Base-by-base conservation (phyloP, 2,113 vertebrate genomes). In the Gallinago undulata region DNA sequence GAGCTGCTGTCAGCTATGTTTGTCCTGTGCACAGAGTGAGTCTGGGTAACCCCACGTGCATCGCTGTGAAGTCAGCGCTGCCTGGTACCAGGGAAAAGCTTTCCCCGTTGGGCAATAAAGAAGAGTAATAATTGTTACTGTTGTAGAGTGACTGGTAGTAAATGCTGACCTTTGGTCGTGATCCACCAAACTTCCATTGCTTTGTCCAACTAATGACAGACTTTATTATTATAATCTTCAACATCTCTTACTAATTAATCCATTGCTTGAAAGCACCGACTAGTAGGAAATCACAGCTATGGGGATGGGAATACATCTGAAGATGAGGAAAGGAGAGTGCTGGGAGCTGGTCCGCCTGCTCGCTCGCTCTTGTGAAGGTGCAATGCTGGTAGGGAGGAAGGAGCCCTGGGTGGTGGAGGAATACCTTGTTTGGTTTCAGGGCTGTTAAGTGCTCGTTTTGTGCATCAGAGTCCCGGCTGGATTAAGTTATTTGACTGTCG, bases 101-200 rank as follows among this genome's bases (percentile, higher is more conserved):
- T 64, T 91, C 51, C 35, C 62, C 10, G 1, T 9, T 41, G 64
- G 63, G 63, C 72, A 77, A 22, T 91, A 63, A 84, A 70, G 57
- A 53, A 63, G 22, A 81, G 50, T 43, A 47, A 11, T 68, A 33
- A 31, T 27, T 74, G 67, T 73, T 80, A 51, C 68, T 74, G 69
- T 83, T 81, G 22, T 2, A 37, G 74, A 75, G 68, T 51, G 51
- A 74, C 50, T 53, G 51, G 69, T 57, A 6, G 2, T 87, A 93
- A 91, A 92, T 69, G 37, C 57, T 59, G 92, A 79, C 76, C 82
- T 94, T 93, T 70, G 72, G 70, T 87, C 28, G 55, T 74, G 55
- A 85, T 70, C 63, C 48, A 77, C 56, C 50, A 74, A 57, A 81
- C 78, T 62, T 84, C 17, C 73, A 96, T 69, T 64, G 19, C 67